Evolutionary conservation across 2,888 invertebrate species (phyloP), one percentile per base, ranked within the genome.

Genomic region (Leptopilina syphax): DNA sequence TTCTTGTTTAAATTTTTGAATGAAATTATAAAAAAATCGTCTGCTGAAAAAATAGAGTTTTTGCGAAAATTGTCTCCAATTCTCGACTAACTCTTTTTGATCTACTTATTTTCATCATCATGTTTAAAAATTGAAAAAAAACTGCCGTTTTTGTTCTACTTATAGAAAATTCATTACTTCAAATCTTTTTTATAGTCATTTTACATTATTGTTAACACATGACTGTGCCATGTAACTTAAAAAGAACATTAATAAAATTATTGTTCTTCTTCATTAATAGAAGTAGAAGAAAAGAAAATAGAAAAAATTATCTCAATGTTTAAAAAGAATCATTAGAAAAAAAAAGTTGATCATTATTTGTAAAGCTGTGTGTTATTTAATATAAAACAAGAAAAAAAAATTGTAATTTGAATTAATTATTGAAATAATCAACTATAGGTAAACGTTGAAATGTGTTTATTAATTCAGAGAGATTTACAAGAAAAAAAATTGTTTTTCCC

Each of bases 221-320:
- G 50, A 70, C 24, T 70, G 70, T 70, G 70, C 73, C 73, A 73
- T 73, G 73, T 70, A 70, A 70, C 70, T 70, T 70, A 70, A 70
- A 50, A 70, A 12, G 34, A 54, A 73, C 54, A 44, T 18, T 44
- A 50, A 50, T 50, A 50, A 10, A 50, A 50, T 50, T 50, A 50
- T 50, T 7, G 44, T 44, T 50, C 50, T 50, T 10, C 10, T 50
- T 5, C 44, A 44, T 0, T 44, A 44, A 44, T 44, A 44, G 44
- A 9, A 50, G 2, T 50, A 50, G 50, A 13, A 7, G 13, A 57
- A 57, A 3, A 73, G 9, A 44, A n/a, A 73, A 73, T 13, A 12
- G n/a, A 8, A 73, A 18, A 70, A 70, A 57, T 70, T 13, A 10
- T 44, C 8, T 44, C 47, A 18, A 67, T 50, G 50, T 50, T 50